Conservation (phyloP, 2,797 vertebrate genomes). For the Tangara arthus region DNA sequence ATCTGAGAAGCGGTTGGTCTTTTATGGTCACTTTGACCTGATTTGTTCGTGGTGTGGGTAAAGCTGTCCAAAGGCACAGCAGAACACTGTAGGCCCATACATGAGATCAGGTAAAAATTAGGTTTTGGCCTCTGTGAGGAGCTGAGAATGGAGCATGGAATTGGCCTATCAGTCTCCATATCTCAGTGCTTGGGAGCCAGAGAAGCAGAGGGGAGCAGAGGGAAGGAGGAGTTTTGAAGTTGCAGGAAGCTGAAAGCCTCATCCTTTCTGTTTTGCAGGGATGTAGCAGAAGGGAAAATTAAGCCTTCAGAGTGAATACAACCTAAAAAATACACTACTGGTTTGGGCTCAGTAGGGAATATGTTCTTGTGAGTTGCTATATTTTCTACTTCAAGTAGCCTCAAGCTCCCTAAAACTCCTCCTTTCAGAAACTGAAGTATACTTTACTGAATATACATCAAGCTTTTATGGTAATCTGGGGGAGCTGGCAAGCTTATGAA, state of each 20-base stretch:
- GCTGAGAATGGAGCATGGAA: background rate
- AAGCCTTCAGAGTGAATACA: background rate
- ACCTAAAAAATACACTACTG: background rate
- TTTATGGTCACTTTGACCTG: background rate
- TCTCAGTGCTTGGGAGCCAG: background rate
- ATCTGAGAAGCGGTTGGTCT: background rate
- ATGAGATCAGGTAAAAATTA: background rate
- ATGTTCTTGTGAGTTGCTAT: background rate
- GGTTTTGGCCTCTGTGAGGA: background rate
- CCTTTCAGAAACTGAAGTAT: background rate
- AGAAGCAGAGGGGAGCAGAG: background rate
- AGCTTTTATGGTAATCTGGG: background rate
- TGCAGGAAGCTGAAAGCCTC: background rate
- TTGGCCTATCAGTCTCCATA: background rate
- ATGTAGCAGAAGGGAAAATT: background rate
- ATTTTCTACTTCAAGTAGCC: constrained; percentile 11
- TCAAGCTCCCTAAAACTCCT: background rate
- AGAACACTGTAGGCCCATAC: fast-evolving
- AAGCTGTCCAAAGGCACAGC: background rate
- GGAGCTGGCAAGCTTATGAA: background rate
- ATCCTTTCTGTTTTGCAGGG: background rate
- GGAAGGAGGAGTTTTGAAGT: background rate
- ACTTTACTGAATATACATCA: background rate
- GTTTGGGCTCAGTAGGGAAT: background rate
- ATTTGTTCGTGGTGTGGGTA: fast-evolving